phyloP scores from a whole-genome alignment of 2,888 invertebrate genomes.

The Mechanitis mazaeus region DNA sequence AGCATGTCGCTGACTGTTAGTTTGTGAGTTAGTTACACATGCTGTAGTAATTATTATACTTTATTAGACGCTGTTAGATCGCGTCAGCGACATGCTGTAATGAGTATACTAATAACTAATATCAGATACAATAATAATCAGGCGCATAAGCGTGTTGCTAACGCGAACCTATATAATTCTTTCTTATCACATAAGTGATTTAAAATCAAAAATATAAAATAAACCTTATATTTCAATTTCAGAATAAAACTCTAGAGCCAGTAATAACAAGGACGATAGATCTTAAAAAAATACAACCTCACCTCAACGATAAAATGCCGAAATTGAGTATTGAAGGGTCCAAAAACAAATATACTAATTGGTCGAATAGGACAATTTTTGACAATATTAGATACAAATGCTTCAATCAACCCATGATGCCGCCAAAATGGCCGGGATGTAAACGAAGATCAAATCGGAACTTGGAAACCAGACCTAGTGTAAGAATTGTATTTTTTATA shows the following conservation, averaged over 20 bases:
- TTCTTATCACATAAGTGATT: too few relatives aligned
- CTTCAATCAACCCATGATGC: neutral
- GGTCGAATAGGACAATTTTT: constrained; percentile 4
- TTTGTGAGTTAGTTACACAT: too few relatives aligned
- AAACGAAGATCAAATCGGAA: constrained; percentile 16
- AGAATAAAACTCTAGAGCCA: constrained; percentile 13
- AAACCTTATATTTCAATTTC: constrained; percentile 7
- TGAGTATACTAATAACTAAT: too few relatives aligned
- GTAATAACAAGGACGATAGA: constrained; percentile 14
- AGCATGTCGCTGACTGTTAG: too few relatives aligned
- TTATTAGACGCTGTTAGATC: too few relatives aligned
- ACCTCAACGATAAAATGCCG: too few relatives aligned
- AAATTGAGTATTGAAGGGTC: neutral
- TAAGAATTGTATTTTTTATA: constrained; percentile 10
- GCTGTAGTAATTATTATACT: too few relatives aligned
- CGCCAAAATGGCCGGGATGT: constrained; percentile 8
- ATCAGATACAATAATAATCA: too few relatives aligned
- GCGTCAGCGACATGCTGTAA: too few relatives aligned
- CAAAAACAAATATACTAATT: neutral
- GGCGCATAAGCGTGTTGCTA: too few relatives aligned
- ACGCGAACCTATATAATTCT: too few relatives aligned
- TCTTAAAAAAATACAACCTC: constrained; percentile 7
- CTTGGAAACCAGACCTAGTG: constrained; percentile 10
- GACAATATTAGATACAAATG: neutral
- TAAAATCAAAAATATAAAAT: neutral